These are phyloP conservation scores for Lepisosteus oculatus DNA, from an alignment of 2,113 vertebrate species.

Conservation along the genomic window DNA sequence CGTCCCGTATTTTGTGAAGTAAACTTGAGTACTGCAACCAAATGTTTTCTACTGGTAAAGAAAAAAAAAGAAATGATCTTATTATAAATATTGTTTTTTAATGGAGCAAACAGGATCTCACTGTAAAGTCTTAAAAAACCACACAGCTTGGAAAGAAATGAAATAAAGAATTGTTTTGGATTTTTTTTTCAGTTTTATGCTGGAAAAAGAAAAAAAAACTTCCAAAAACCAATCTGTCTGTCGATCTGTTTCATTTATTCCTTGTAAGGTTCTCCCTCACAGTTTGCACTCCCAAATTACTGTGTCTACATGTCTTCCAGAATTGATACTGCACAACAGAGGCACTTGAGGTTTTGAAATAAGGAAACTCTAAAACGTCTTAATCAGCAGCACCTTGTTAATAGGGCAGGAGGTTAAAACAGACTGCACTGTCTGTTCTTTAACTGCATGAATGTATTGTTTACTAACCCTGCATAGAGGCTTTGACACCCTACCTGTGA, in stretches of 20 bases:
- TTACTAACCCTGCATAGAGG: no score
- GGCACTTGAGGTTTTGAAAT: no score
- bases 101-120: slow-evolving; percentile 55
- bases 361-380: no score
- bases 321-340: no score
- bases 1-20: slow-evolving; percentile 20
- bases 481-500: no score
- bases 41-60: slow-evolving; percentile 65
- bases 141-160: slow-evolving; percentile 59
- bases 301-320: no score
- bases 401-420: no score
- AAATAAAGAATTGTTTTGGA: slow-evolving; percentile 8
- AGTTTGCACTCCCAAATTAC: no score
- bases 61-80: slow-evolving; percentile 50
- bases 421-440: no score
- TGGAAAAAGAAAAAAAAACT: slow-evolving; percentile 31
- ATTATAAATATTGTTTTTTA: slow-evolving; percentile 64
- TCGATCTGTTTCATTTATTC: not conserved
- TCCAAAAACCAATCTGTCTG: slow-evolving; percentile 11
- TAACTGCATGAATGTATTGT: no score
- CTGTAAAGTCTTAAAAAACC: slow-evolving; percentile 71
- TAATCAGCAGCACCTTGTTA: no score
- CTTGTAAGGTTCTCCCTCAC: slow-evolving; percentile 10
- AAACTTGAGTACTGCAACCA: slow-evolving; percentile 59
- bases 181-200: slow-evolving; percentile 33